Percentiles rank a stretch among this genome's conserved stretches.
These are phyloP conservation scores for Crossoptilon crossoptilon DNA, from an alignment of 2,797 vertebrate species.

Conservation along the genomic window DNA sequence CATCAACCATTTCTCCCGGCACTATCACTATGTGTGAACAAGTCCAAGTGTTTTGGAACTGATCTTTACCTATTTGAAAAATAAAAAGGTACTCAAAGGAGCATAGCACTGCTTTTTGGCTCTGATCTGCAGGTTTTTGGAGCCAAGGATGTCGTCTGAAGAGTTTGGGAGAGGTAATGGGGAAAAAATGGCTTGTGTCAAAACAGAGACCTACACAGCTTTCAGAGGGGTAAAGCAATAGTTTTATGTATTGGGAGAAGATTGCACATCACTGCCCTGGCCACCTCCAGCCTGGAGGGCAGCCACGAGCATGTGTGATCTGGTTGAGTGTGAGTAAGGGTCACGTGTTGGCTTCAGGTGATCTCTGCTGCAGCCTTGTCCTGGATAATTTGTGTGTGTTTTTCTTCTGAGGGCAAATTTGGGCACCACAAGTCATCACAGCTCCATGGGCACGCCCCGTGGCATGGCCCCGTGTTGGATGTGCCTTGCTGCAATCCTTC, in stretches of 20 bases:
- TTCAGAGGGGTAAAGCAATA: rapidly evolving
- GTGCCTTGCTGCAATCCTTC: neutral
- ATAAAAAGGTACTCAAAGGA: neutral
- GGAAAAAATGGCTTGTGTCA: neutral
- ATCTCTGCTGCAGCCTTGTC: neutral
- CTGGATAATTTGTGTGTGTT: neutral
- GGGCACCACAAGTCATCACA: rapidly evolving
- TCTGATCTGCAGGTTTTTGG: neutral
- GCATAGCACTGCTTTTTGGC: neutral
- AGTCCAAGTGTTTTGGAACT: neutral
- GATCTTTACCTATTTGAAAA: neutral
- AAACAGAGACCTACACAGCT: neutral
- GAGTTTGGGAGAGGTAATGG: neutral
- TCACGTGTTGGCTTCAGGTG: neutral
- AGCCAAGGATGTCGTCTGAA: neutral
- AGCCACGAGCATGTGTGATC: neutral
- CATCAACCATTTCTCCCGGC: neutral
- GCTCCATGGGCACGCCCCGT: neutral
- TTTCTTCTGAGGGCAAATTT: neutral
- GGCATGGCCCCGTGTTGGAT: neutral
- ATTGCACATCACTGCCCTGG: too few species aligned
- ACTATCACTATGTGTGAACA: neutral
- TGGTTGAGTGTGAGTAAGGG: neutral
- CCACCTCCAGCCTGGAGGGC: neutral
- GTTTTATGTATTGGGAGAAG: neutral